phyloP scores from a whole-genome alignment of 2,888 invertebrate species.

The Brachynemurus nebulosus region DNA sequence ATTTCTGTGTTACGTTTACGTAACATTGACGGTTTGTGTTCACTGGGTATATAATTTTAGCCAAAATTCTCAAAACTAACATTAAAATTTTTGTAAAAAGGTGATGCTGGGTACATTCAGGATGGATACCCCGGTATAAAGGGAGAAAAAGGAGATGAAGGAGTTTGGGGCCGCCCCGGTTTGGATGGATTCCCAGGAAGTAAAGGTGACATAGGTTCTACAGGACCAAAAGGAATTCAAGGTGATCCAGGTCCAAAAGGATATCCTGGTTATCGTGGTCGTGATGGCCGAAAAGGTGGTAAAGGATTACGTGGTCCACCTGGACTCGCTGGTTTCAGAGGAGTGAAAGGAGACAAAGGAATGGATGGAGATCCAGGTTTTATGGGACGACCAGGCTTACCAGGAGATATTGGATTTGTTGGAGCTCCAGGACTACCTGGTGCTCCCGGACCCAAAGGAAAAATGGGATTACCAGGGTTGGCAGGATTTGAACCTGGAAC shows the following conservation, averaged over 20 bases:
- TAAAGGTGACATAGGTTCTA: constrained; percentile 36
- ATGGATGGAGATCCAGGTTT: constrained; percentile 57
- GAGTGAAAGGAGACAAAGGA: constrained; percentile 54
- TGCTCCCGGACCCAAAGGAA: constrained; percentile 37
- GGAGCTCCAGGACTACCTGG: constrained; percentile 39
- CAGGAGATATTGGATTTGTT: constrained; percentile 36
- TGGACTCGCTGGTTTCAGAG: constrained; percentile 19
- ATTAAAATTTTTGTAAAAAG: not conserved
- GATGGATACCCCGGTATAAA: constrained; percentile 36
- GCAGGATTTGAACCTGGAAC: constrained; percentile 27
- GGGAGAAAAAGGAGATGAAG: constrained; percentile 48
- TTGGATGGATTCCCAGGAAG: constrained; percentile 38
- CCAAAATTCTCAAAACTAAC: no score
- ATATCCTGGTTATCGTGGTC: constrained; percentile 45
- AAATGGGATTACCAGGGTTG: constrained; percentile 34
- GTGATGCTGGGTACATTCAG: constrained; percentile 27
- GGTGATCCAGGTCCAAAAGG: constrained; percentile 52
- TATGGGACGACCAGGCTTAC: constrained; percentile 40
- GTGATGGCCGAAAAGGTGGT: constrained; percentile 43
- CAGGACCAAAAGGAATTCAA: constrained; percentile 15
- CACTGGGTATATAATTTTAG: no score
- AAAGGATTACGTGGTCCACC: constrained; percentile 25
- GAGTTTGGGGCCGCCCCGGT: constrained; percentile 38
- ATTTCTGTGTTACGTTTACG: no score
- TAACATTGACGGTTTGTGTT: no score